These are phyloP conservation scores for Nibea coibor DNA, from an alignment of 2,113 vertebrate genomes.

Conservation along the genomic window DNA sequence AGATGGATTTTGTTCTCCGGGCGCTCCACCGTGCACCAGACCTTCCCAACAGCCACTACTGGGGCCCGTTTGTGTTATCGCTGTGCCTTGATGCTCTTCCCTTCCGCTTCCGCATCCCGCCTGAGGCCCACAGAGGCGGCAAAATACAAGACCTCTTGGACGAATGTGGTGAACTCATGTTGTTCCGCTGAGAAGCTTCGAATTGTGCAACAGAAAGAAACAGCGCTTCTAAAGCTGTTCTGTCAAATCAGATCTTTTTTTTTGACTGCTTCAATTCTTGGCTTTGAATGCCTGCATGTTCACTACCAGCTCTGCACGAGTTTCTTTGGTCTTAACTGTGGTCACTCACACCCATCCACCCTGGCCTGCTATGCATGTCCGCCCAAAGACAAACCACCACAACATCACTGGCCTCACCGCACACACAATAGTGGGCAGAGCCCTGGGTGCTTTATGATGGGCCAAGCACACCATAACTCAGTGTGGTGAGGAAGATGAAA, in stretches of 20 bases:
- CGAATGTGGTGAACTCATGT: slow-evolving; percentile 59
- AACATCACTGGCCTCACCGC: slow-evolving; percentile 68
- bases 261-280: slow-evolving; percentile 21
- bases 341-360: slow-evolving; percentile 61
- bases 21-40: slow-evolving; percentile 54
- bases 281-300: slow-evolving; percentile 29
- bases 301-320: slow-evolving; percentile 6
- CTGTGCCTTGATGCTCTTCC: slow-evolving; percentile 74
- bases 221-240: slow-evolving; percentile 10
- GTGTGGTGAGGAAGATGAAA: slow-evolving; percentile 70
- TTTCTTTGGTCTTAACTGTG: slow-evolving; percentile 53
- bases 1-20: slow-evolving; percentile 71
- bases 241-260: slow-evolving; percentile 11
- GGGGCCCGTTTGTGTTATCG: slow-evolving; percentile 74
- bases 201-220: not conserved
- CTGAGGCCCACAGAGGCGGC: slow-evolving; percentile 6
- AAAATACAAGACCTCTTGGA: slow-evolving; percentile 59
- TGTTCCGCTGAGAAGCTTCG: slow-evolving; percentile 55
- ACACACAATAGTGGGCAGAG: slow-evolving; percentile 65
- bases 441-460: slow-evolving; percentile 63
- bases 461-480: slow-evolving; percentile 59
- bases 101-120: slow-evolving; percentile 69
- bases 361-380: slow-evolving; percentile 52
- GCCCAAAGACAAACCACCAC: slow-evolving; percentile 60
- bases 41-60: slow-evolving; percentile 75